Evolutionary conservation across 2,888 invertebrate genomes (phyloP), one percentile per base, ranked within the genome.

Genomic region (Harpalus rubripes): DNA sequence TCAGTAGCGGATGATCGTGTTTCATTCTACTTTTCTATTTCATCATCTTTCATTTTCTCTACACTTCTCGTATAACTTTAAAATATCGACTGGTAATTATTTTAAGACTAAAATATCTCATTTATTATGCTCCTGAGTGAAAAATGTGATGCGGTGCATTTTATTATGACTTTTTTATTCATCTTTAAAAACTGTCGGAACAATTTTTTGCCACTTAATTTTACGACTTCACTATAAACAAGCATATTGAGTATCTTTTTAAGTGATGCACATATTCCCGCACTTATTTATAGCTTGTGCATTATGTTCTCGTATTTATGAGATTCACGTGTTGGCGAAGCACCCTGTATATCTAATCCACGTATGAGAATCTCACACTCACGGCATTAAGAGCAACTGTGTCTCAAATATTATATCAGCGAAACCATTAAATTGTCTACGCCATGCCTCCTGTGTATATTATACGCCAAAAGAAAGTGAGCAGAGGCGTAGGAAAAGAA

Each of bases 341-440:
- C 72, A 74, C 44, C 68, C 39, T 15, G 44, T 74, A 74, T 44
- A 74, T 74, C 72, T 74, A 74, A 74, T 74, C 72, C 72, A 44
- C 44, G 72, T 44, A 74, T 44, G 72, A 74, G 68, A 15, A 16
- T 74, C 72, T 74, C 72, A 74, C 72, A 44, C 68, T 39, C 32
- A 8, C 12, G 63, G 58, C 82, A 82, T 82, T 82, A 68, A 82
- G 56, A 82, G 59, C 82, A 82, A 82, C 68, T 82, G 82, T 72
- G 82, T 82, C 58, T 72, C 82, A 72, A 82, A 82, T 82, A 82
- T 82, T 81, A 81, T 81, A 81, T 81, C 81, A 81, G 65, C 63
- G 41, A 72, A 58, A 15, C 82, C 82, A 82, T 82, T 82, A 82
- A 82, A 82, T 82, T 82, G 82, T 82, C 82, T 65, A 72, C 82